Evolutionary conservation across 2,888 invertebrate genomes (phyloP).

Genomic region (Panzeria rudis): DNA sequence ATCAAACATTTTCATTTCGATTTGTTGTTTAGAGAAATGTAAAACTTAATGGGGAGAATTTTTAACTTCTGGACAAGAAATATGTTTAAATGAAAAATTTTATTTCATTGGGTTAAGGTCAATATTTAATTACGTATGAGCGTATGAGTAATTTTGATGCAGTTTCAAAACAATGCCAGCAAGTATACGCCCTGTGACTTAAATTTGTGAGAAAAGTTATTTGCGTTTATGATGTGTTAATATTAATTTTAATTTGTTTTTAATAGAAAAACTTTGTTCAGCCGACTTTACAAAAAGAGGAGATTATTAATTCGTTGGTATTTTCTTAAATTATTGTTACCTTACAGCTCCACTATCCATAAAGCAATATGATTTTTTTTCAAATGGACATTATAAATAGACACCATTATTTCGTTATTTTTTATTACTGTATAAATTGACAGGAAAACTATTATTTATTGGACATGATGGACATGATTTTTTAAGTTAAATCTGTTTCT

Average conservation of each 20-base stretch:
- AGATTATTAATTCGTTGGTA: no score
- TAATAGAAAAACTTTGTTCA: not conserved
- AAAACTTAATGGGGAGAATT: not conserved
- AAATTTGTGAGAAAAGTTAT: not conserved
- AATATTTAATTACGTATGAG: no score
- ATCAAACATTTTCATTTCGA: slow-evolving; percentile 7
- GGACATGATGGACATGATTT: no score
- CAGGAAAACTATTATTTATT: no score
- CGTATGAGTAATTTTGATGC: not conserved
- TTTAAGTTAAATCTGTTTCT: no score
- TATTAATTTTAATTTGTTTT: not conserved
- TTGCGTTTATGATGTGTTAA: not conserved
- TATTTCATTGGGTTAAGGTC: not conserved
- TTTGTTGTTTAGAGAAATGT: slow-evolving; percentile 19
- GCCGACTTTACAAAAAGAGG: no score
- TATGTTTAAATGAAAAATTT: not conserved
- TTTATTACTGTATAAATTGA: no score
- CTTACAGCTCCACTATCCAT: no score
- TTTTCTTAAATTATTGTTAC: no score
- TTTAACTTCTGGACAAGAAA: not conserved
- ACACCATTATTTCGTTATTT: no score
- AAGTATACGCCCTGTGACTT: slow-evolving; percentile 3
- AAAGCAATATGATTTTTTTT: no score
- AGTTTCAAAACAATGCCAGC: not conserved
- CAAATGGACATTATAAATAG: no score